A percentile compares a stretch with the other conserved stretches of the same genome.
These are phyloP conservation scores for Cephus sareptanus DNA, from an alignment of 2,888 invertebrate species.

Conservation along the genomic window DNA sequence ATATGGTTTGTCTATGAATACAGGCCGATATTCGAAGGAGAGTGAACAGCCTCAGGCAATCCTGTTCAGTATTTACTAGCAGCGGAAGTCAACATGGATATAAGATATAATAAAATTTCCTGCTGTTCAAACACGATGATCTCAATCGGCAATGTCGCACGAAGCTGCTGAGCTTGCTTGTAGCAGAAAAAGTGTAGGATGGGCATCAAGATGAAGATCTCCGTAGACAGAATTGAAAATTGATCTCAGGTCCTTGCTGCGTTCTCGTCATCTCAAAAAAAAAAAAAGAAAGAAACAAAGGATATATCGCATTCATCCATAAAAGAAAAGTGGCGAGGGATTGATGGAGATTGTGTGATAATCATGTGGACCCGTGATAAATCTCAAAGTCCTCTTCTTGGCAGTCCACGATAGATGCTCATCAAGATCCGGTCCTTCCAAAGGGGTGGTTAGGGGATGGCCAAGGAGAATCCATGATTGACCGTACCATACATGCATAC, in stretches of 20 bases:
- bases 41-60: neutral
- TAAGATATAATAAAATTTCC: constrained; percentile 15
- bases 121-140: neutral
- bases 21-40: neutral
- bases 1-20: neutral
- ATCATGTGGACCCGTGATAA: constrained; percentile 13
- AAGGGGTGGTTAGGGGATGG: neutral
- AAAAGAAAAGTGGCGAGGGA: constrained; percentile 5
- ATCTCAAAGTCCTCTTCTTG: neutral
- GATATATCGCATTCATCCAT: neutral
- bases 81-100: constrained; percentile 31
- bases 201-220: neutral
- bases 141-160: neutral
- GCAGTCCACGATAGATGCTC: neutral
- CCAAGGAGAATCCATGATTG: neutral
- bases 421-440: neutral
- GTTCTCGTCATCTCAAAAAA: neutral
- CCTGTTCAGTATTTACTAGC: constrained; percentile 19
- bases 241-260: neutral
- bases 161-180: neutral
- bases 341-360: constrained; percentile 25
- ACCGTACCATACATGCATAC: neutral
- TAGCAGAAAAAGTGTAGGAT: neutral
- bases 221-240: neutral
- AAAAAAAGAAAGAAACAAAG: neutral